Evolutionary conservation across 2,888 invertebrate species (phyloP).

Genomic region (Thysanoteuthis rhombus): DNA sequence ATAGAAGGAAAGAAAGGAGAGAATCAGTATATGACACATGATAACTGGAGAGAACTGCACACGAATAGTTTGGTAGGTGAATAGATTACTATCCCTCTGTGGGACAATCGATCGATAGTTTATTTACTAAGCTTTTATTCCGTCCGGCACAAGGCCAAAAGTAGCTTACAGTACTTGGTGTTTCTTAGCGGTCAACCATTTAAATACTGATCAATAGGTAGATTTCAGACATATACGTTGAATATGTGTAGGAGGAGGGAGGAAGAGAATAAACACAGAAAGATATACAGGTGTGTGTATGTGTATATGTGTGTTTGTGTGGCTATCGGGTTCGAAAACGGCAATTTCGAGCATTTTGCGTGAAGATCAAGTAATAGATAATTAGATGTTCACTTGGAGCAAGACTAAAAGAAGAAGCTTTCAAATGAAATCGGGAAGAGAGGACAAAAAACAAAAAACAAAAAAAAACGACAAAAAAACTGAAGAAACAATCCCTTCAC

Average conservation of each 20-base stretch:
- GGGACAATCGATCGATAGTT: not conserved
- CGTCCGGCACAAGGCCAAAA: not conserved
- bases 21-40: too few relatives aligned
- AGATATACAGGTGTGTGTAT: not conserved
- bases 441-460: not conserved
- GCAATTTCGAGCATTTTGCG: not conserved
- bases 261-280: not conserved
- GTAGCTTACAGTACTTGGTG: not conserved
- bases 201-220: not conserved
- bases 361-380: not conserved
- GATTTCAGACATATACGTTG: not conserved
- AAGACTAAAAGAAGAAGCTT: not conserved
- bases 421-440: not conserved
- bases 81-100: too few relatives aligned
- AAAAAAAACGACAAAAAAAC: not conserved
- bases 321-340: not conserved
- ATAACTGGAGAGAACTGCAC: not conserved
- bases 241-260: not conserved
- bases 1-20: not conserved
- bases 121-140: not conserved
- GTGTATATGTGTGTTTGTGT: not conserved
- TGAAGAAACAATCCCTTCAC: too few relatives aligned
- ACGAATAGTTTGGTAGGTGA: too few relatives aligned
- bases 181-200: not conserved
- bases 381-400: not conserved